A percentile compares a stretch with the other conserved stretches of the same genome.
phyloP scores from a whole-genome alignment of 2,888 invertebrate genomes.

The Dendrolimus pini region DNA sequence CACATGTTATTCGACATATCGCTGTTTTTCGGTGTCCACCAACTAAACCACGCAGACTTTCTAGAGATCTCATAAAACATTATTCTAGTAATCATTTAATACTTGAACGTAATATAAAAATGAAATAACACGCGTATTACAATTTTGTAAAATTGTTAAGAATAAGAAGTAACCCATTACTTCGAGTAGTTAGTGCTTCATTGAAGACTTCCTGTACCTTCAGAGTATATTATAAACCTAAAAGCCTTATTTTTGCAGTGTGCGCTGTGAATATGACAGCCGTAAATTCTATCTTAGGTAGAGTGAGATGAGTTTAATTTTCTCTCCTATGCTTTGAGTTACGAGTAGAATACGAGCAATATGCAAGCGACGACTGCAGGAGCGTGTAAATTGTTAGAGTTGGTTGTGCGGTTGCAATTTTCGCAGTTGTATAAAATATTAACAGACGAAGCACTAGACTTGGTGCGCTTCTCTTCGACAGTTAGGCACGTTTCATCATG shows the following conservation, averaged over 20 bases:
- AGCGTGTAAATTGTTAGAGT: constrained; percentile 65
- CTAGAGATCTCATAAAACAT: too few relatives aligned
- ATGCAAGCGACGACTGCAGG: constrained; percentile 39
- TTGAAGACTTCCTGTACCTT: too few relatives aligned
- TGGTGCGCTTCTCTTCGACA: constrained; percentile 39
- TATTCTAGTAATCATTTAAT: too few relatives aligned
- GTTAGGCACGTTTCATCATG: constrained; percentile 43
- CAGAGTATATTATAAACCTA: neutral
- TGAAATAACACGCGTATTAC: too few relatives aligned
- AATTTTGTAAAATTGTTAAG: too few relatives aligned
- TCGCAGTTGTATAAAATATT: constrained; percentile 63
- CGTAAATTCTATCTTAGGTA: neutral
- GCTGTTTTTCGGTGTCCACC: too few relatives aligned
- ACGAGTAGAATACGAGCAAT: constrained; percentile 20
- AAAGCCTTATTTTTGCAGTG: neutral
- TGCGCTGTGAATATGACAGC: neutral
- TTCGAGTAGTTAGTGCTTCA: too few relatives aligned
- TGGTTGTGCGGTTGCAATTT: constrained; percentile 61
- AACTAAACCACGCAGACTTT: too few relatives aligned
- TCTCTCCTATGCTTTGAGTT: neutral
- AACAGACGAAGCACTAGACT: constrained; percentile 39
- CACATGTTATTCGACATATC: too few relatives aligned
- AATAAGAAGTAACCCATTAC: too few relatives aligned
- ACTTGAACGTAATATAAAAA: too few relatives aligned
- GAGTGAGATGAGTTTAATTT: neutral